A percentile compares a stretch with the other conserved stretches of the same genome.
These are phyloP conservation scores for Myotis findleyi DNA, from an alignment of 2,797 vertebrate species.

Conservation along the genomic window DNA sequence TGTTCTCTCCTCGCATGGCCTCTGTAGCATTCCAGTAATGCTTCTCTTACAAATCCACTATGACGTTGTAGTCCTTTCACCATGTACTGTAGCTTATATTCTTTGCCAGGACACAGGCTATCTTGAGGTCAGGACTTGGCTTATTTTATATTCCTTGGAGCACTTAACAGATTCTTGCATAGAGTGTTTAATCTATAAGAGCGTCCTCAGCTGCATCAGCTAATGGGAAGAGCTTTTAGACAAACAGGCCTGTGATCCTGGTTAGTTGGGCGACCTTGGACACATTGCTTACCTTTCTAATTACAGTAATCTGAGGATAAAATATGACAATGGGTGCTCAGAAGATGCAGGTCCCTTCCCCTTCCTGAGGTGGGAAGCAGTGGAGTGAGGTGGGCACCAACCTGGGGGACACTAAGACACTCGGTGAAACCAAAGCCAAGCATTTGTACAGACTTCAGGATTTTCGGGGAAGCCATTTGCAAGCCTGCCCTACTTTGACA, in stretches of 20 bases:
- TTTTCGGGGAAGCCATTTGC: background rate
- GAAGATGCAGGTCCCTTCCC: background rate
- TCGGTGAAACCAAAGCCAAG: background rate
- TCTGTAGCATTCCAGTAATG: background rate
- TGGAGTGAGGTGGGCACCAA: background rate
- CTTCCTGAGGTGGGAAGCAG: background rate
- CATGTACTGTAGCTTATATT: accelerated
- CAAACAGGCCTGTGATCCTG: background rate
- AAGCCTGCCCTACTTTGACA: background rate
- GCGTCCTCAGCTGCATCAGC: background rate
- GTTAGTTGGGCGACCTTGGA: background rate
- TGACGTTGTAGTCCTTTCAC: background rate
- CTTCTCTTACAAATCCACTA: background rate
- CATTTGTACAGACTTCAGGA: background rate
- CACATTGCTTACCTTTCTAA: background rate
- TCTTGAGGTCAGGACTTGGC: background rate
- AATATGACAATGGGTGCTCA: background rate
- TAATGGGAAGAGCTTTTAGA: background rate
- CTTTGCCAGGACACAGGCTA: background rate
- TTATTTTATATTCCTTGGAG: background rate
- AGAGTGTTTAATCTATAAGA: background rate
- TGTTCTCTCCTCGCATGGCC: background rate
- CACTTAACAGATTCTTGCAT: background rate
- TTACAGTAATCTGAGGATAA: background rate
- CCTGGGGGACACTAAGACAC: accelerated